Percentiles rank a stretch among this genome's conserved stretches.
phyloP scores from a whole-genome alignment of 1,140 invertebrate species.

The Ceratina japonica region DNA sequence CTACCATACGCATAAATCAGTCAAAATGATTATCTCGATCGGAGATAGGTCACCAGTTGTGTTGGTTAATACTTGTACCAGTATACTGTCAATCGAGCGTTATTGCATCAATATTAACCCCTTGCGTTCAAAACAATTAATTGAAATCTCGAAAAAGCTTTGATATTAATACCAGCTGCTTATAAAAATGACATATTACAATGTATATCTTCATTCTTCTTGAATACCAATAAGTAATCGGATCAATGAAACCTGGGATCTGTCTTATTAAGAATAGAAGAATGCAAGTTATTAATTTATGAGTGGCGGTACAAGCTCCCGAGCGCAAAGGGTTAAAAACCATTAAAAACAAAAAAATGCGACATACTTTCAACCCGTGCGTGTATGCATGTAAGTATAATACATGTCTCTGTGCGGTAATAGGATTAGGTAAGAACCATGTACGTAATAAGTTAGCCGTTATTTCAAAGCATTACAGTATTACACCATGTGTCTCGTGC shows the following conservation, averaged over 20 bases:
- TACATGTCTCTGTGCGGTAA: background rate
- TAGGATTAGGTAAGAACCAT: background rate
- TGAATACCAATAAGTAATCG: no score
- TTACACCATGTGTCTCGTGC: constrained; percentile 3
- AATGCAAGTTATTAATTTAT: no score
- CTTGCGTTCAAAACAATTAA: background rate
- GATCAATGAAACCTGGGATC: no score
- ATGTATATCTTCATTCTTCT: no score
- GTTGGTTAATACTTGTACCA: constrained; percentile 50
- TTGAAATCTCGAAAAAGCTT: no score
- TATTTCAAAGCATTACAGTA: constrained; percentile 4
- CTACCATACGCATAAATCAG: constrained; percentile 58
- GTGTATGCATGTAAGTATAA: background rate
- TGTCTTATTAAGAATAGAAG: no score
- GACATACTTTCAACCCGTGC: background rate
- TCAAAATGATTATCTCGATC: constrained; percentile 60
- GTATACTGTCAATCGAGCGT: constrained; percentile 9
- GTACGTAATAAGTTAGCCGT: background rate
- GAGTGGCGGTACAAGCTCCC: no score
- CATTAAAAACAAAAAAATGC: background rate
- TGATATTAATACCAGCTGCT: no score
- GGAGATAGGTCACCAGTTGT: constrained; percentile 4
- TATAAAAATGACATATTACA: no score
- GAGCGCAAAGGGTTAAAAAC: no score
- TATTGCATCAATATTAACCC: background rate